phyloP scores from a whole-genome alignment of 1,140 invertebrate species.

The Drosophila bipectinata region DNA sequence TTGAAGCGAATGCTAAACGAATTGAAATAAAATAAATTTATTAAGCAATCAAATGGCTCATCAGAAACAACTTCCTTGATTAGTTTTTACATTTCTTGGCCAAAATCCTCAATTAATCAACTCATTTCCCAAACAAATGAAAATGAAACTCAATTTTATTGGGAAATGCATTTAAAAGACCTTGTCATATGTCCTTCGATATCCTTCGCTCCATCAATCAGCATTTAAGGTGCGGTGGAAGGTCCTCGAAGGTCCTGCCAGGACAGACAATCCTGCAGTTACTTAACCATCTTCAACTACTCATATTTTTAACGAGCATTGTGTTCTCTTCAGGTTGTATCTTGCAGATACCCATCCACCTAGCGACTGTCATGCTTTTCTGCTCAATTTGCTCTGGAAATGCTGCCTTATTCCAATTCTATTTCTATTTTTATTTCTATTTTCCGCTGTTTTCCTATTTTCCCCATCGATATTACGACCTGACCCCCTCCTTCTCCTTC shows the following conservation, averaged over 20 bases:
- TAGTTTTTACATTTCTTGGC: neutral
- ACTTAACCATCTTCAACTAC: constrained; percentile 28
- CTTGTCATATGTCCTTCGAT: neutral
- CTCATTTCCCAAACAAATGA: too few species aligned
- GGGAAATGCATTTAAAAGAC: too few species aligned
- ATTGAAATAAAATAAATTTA: constrained; percentile 10
- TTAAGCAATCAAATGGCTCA: constrained; percentile 21
- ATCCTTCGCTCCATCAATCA: too few species aligned
- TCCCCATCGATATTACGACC: constrained; percentile 1
- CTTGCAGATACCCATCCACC: constrained; percentile 17
- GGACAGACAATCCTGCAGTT: neutral
- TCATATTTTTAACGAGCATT: constrained; percentile 56
- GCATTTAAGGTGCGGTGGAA: too few species aligned
- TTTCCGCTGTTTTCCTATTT: constrained; percentile 6
- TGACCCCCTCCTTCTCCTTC: too few species aligned
- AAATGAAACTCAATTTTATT: too few species aligned
- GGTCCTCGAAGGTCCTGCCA: neutral
- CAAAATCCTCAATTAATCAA: too few species aligned
- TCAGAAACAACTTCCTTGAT: neutral
- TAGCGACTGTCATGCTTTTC: constrained; percentile 34
- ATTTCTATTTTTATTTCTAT: constrained; percentile 12
- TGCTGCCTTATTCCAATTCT: constrained; percentile 13
- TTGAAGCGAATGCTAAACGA: neutral
- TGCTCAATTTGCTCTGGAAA: constrained; percentile 62
- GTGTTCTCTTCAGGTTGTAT: constrained; percentile 17